Base-by-base conservation (phyloP, 2,797 vertebrate genomes). In the Epinephelus awoara region DNA sequence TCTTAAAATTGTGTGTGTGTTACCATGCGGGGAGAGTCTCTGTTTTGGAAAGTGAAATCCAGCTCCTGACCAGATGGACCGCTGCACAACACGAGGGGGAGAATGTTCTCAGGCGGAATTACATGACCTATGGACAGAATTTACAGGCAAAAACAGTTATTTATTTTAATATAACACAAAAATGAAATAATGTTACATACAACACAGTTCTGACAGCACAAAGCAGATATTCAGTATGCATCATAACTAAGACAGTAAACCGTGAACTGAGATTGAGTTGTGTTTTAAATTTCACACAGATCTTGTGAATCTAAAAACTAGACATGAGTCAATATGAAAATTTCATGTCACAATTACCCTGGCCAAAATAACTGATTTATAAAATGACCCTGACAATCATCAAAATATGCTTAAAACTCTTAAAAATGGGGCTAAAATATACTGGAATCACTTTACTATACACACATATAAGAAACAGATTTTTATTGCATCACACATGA, bases 61-160 rank as follows among this genome's bases (percentile, higher is more conserved):
- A 99, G 94, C 89, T 96, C 96, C 86, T 98, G 97, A 80, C 94
- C 96, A n/a, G 97, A 97, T 25, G 98, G 97, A 4, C 98, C 98
- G 0, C 83, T 94, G 85, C 97, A 97, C 77, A 99, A 93, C 70
- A 99, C 90, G 18, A 99, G 93, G 40, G 98, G 97, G 61, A 99
- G 92, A 84, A 99, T 97, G 83, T 97, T 98, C 87, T 97, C 96
- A 0, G 97, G 96, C 75, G 97, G 97, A 90, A 99, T 99, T 69
- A 99, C 96, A 1, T 99, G 98, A 88, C 97, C 98, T 99, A 61
- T 63, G 57, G 47, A 46, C 6, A 59, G 52, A 55, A 17, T 38
- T 49, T 61, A 2, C 38, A 13, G 7, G 19, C 5, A 34, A 72
- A 49, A 68, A 23, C 13, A 51, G 7, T 13, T 5, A 14, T 14